Percentiles rank a stretch among this genome's conserved stretches.
Conservation (phyloP, 2,797 vertebrate species). For the Amphiprion clarkii region DNA sequence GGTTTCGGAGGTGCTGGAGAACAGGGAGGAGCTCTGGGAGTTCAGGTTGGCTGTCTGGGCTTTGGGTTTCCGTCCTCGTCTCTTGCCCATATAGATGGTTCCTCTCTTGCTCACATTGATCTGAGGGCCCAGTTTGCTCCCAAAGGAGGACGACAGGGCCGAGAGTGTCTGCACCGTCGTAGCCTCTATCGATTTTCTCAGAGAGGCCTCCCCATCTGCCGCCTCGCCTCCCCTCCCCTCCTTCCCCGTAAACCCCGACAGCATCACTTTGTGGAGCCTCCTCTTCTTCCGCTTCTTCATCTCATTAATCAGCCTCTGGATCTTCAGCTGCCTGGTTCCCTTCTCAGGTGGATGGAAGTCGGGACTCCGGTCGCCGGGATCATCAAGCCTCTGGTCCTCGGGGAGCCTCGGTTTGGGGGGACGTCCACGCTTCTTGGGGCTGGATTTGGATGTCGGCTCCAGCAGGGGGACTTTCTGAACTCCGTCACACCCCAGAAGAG, state of each 20-base stretch:
- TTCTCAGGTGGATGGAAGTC: slow-evolving; percentile 78
- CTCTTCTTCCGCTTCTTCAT: slow-evolving; percentile 98
- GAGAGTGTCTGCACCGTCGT: slow-evolving; percentile 85
- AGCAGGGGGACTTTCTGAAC: slow-evolving; percentile 86
- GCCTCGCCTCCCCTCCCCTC: slow-evolving; percentile 49
- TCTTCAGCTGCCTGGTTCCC: slow-evolving; percentile 92
- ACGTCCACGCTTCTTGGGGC: slow-evolving; percentile 93
- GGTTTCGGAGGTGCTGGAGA: slow-evolving; percentile 71
- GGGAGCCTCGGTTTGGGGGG: slow-evolving; percentile 75
- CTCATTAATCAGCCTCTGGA: slow-evolving; percentile 95
- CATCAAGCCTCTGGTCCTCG: slow-evolving; percentile 64
- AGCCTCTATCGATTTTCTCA: slow-evolving; percentile 69
- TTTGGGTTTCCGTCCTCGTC: slow-evolving; percentile 97
- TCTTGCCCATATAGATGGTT: slow-evolving; percentile 99
- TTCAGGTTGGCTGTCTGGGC: slow-evolving; percentile 64
- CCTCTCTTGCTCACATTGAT: slow-evolving; percentile 99
- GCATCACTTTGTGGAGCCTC: slow-evolving; percentile 92
- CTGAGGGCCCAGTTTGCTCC: slow-evolving; percentile 94
- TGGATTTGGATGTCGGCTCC: slow-evolving; percentile 85
- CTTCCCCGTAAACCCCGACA: slow-evolving; percentile 81
- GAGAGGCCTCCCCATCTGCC: slow-evolving; percentile 64
- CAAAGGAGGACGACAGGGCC: slow-evolving; percentile 94
- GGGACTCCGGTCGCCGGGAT: slow-evolving; percentile 70
- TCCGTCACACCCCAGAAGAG: slow-evolving; percentile 71
- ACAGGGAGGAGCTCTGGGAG: slow-evolving; percentile 70